These are phyloP conservation scores for Drosophila melanosoma DNA, from an alignment of 2,888 invertebrate species.

Conservation along the genomic window DNA sequence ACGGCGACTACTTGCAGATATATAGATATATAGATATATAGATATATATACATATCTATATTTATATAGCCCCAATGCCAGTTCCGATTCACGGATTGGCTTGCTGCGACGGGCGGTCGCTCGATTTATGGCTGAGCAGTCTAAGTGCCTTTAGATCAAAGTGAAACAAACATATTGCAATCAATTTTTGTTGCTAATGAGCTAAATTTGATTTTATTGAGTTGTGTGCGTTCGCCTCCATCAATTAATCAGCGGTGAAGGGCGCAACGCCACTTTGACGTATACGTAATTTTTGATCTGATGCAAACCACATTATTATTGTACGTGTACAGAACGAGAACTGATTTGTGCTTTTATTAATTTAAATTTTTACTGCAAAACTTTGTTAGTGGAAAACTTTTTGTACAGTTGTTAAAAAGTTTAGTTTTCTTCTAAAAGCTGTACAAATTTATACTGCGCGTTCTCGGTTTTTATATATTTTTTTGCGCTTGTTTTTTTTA, in stretches of 20 bases:
- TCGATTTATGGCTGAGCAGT: slow-evolving; percentile 53
- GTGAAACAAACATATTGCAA: slow-evolving; percentile 70
- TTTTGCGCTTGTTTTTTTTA: too few relatives aligned
- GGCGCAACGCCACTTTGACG: slow-evolving; percentile 24
- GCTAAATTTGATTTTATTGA: slow-evolving; percentile 79
- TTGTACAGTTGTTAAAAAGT: neutral
- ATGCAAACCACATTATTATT: slow-evolving; percentile 29
- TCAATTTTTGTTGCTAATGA: slow-evolving; percentile 79
- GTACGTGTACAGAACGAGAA: neutral
- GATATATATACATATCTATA: slow-evolving; percentile 42
- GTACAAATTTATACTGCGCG: neutral
- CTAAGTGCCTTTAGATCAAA: slow-evolving; percentile 66
- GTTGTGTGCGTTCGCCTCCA: slow-evolving; percentile 44
- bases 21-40: neutral
- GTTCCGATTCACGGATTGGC: slow-evolving; percentile 26
- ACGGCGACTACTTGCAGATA: neutral
- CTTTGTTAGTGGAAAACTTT: neutral
- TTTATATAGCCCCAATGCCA: slow-evolving; percentile 49
- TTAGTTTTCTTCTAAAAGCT: neutral
- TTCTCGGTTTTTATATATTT: too few relatives aligned
- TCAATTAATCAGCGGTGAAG: slow-evolving; percentile 30
- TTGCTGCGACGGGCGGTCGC: slow-evolving; percentile 23
- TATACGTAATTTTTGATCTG: slow-evolving; percentile 42
- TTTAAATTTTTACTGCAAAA: neutral
- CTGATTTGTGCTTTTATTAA: slow-evolving; percentile 11